phyloP scores from a whole-genome alignment of 2,888 invertebrate species.

The Norana najaformis region DNA sequence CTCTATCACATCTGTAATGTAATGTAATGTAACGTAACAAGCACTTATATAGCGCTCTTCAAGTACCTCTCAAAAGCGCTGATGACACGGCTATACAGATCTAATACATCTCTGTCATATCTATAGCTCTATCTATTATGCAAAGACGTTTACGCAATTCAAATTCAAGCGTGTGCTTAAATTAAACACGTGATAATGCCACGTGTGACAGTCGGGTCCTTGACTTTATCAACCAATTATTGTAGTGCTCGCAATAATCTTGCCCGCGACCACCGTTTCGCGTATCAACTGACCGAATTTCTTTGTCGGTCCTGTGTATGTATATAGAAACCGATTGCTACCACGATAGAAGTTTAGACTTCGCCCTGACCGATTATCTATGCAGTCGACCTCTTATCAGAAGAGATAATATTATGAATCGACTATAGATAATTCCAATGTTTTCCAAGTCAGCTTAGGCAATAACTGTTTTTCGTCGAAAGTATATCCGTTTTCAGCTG shows the following conservation, averaged over 20 bases:
- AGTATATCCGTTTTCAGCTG: background rate
- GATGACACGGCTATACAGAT: too few relatives aligned
- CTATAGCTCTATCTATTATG: too few relatives aligned
- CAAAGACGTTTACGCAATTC: too few relatives aligned
- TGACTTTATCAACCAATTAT: background rate
- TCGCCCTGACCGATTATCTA: background rate
- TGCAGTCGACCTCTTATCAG: background rate
- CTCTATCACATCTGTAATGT: too few relatives aligned
- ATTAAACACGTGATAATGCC: too few relatives aligned
- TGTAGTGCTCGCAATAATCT: background rate
- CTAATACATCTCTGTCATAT: too few relatives aligned
- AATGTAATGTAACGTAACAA: too few relatives aligned
- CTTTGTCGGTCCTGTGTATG: background rate
- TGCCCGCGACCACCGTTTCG: background rate
- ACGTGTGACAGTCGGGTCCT: too few relatives aligned
- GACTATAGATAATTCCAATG: background rate
- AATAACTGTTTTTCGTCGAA: background rate
- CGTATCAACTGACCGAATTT: too few relatives aligned
- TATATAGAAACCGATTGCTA: background rate
- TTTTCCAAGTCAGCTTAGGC: background rate
- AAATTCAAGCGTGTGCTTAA: too few relatives aligned
- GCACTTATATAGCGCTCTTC: too few relatives aligned
- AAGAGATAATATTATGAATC: background rate
- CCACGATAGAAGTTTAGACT: background rate
- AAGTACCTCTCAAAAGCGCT: too few relatives aligned